Conservation (phyloP, 2,888 invertebrate species). For the Deroplatys truncata region DNA sequence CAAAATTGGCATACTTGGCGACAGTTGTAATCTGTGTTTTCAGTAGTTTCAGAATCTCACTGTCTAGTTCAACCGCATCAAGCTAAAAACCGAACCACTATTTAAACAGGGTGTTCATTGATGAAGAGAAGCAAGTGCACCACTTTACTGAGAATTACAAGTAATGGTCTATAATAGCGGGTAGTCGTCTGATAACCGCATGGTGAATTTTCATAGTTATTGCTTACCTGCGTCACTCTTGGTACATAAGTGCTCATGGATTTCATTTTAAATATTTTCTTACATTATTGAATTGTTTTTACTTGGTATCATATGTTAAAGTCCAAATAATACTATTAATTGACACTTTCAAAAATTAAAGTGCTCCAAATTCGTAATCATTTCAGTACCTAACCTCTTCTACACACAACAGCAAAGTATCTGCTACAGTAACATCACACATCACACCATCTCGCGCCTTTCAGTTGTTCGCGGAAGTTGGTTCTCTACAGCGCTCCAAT, state of each 20-base stretch:
- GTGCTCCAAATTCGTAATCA: too few species aligned
- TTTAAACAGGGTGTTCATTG: not conserved
- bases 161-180: too few species aligned
- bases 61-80: conserved; percentile 76
- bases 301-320: not conserved
- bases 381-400: too few species aligned
- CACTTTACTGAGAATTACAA: too few species aligned
- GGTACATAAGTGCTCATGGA: conserved; percentile 38
- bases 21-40: conserved; percentile 61
- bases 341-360: not conserved
- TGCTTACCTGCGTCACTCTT: conserved; percentile 47
- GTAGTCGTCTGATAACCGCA: too few species aligned
- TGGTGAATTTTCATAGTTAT: too few species aligned
- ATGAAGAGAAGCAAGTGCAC: too few species aligned
- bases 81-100: conserved; percentile 48
- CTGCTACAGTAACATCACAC: too few species aligned
- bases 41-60: conserved; percentile 69
- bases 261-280: not conserved
- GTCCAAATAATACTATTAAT: not conserved
- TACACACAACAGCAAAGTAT: too few species aligned
- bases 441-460: too few species aligned
- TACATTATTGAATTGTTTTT: not conserved
- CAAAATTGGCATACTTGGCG: conserved; percentile 62
- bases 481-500: not conserved
- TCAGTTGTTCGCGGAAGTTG: not conserved